phyloP scores from a whole-genome alignment of 2,888 invertebrate genomes.

The Heliconius ismenius region DNA sequence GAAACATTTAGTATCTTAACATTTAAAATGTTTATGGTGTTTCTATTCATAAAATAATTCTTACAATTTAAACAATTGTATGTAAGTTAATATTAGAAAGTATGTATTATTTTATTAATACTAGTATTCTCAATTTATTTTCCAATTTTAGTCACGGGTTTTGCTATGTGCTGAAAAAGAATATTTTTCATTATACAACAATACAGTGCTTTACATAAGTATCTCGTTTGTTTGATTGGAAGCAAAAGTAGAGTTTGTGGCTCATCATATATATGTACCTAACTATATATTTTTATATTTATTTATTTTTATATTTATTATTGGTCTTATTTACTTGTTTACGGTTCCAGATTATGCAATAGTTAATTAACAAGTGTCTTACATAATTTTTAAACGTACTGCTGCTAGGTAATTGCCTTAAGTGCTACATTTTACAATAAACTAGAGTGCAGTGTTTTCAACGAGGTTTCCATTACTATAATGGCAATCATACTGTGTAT shows the following conservation, averaged over 20 bases:
- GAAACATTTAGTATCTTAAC: neutral
- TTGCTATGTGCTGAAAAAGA: neutral
- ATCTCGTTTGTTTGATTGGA: neutral
- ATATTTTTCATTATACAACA: neutral
- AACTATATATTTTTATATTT: neutral
- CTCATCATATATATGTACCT: neutral
- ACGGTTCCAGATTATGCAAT: conserved; percentile 25
- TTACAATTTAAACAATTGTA: neutral
- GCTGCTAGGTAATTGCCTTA: conserved; percentile 54
- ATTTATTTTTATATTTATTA: too few species aligned
- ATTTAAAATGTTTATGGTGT: neutral
- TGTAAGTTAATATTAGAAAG: neutral
- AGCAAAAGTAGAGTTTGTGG: neutral
- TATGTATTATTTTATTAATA: neutral
- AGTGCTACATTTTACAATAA: conserved; percentile 56
- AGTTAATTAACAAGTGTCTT: conserved; percentile 38
- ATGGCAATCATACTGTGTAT: conserved; percentile 60
- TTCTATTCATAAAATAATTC: too few species aligned
- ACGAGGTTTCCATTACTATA: conserved; percentile 55
- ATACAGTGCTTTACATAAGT: neutral
- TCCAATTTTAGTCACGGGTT: neutral
- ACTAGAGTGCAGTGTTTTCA: conserved; percentile 55
- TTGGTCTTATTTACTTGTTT: neutral
- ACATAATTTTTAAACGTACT: conserved; percentile 46
- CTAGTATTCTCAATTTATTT: neutral